These are phyloP conservation scores for Champsocephalus esox DNA, from an alignment of 2,797 vertebrate species.

Conservation along the genomic window DNA sequence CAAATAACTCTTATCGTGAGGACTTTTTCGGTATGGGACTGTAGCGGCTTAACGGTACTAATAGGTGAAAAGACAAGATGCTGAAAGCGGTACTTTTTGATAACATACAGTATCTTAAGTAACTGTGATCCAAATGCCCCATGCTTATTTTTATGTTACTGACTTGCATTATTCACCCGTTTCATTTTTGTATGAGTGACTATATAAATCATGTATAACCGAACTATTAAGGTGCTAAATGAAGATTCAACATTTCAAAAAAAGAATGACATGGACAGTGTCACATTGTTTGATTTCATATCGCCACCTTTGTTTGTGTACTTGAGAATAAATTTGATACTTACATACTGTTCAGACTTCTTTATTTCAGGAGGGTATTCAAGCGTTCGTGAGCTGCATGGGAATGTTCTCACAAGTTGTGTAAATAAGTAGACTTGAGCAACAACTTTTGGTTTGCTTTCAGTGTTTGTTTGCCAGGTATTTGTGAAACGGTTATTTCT, in stretches of 20 bases:
- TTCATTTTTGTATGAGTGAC: constrained; percentile 81
- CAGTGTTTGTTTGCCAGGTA: not conserved
- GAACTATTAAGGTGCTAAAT: constrained; percentile 83
- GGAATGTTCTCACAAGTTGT: not conserved
- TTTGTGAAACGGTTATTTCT: not conserved
- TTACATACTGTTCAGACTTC: constrained; percentile 46
- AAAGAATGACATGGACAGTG: constrained; percentile 62
- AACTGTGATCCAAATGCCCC: constrained; percentile 69
- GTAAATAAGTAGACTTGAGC: not conserved
- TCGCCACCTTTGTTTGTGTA: constrained; percentile 82
- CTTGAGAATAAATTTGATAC: constrained; percentile 87
- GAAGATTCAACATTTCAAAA: constrained; percentile 76
- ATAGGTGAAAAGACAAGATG: constrained; percentile 40
- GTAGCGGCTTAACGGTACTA: constrained; percentile 66
- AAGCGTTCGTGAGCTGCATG: not conserved
- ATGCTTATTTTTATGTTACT: constrained; percentile 77
- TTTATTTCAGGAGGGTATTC: constrained; percentile 15
- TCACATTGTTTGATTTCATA: constrained; percentile 78
- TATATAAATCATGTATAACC: constrained; percentile 83
- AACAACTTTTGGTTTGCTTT: not conserved
- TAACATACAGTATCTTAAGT: constrained; percentile 60
- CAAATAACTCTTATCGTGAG: constrained; percentile 47
- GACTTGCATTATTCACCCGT: constrained; percentile 78
- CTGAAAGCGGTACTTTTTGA: constrained; percentile 74
- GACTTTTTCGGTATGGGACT: constrained; percentile 51